Evolutionary conservation across 2,797 vertebrate species (phyloP).

Genomic region (Ptychobarbus kaznakovi): DNA sequence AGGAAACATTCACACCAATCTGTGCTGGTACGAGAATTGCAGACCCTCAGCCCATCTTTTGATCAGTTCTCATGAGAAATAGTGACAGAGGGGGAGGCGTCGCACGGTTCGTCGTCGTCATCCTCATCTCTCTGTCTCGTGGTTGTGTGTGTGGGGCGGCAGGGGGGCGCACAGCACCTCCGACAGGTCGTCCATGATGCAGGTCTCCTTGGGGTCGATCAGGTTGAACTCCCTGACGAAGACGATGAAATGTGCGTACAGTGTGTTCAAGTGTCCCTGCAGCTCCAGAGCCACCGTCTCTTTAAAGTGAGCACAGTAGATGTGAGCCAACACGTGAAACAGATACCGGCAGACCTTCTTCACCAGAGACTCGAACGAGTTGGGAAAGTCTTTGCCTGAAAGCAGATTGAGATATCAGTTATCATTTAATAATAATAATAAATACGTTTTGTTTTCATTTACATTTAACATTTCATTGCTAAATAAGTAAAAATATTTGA

Average conservation of each 20-base stretch:
- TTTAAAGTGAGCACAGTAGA: constrained; percentile 99
- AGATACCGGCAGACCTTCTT: constrained; percentile 97
- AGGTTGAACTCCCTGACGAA: constrained; percentile 98
- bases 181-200: constrained; percentile 98
- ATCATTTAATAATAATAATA: neutral
- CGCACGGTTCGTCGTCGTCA: constrained; percentile 62
- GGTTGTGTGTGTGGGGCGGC: constrained; percentile 91
- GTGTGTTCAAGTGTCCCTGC: constrained; percentile 98
- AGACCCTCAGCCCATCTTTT: constrained; percentile 66
- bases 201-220: constrained; percentile 98
- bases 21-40: constrained; percentile 77
- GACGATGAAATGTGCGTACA: constrained; percentile 97
- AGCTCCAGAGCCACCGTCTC: constrained; percentile 96
- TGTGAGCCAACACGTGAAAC: constrained; percentile 97
- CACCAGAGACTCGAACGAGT: constrained; percentile 95
- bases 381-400: constrained; percentile 95
- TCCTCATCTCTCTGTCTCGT: constrained; percentile 95
- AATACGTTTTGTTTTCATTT: no score
- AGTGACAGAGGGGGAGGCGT: constrained; percentile 71
- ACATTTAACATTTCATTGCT: no score
- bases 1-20: constrained; percentile 77
- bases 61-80: constrained; percentile 67
- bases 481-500: no score
- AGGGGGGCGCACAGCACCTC: constrained; percentile 91
- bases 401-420: neutral